These are phyloP conservation scores for Sympetrum striolatum DNA, from an alignment of 2,888 invertebrate species.

Conservation along the genomic window DNA sequence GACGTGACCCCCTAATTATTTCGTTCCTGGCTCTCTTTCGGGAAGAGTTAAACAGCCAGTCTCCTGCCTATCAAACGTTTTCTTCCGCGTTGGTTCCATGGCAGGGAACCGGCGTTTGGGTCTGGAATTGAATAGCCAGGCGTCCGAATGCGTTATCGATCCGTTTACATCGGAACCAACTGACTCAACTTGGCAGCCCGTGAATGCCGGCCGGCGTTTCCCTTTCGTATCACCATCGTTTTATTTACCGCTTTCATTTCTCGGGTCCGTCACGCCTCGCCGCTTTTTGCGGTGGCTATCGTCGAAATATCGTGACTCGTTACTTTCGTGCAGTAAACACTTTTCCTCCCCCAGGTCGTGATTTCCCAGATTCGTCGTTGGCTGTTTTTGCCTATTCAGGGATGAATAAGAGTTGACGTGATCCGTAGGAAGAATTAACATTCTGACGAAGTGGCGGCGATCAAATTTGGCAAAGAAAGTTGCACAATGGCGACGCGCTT, in stretches of 20 bases:
- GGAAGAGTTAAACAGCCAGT: no score
- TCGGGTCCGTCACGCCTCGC: neutral
- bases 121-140: slow-evolving; percentile 6
- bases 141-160: slow-evolving; percentile 35
- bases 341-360: neutral
- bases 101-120: neutral
- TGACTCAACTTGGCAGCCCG: neutral
- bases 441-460: neutral
- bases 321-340: neutral
- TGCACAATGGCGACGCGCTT: neutral
- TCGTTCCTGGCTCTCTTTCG: no score
- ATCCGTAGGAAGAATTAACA: no score
- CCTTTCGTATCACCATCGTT: neutral
- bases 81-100: neutral
- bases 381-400: no score
- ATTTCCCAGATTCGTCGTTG: no score
- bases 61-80: neutral
- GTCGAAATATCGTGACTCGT: neutral
- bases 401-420: no score
- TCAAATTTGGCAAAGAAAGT: neutral
- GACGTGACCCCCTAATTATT: no score
- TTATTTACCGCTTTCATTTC: neutral
- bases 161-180: slow-evolving; percentile 1
- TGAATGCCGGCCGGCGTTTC: slow-evolving; percentile 1
- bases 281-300: neutral